Base-by-base conservation (phyloP, 2,888 invertebrate species). In the Hecatera dysodea region DNA sequence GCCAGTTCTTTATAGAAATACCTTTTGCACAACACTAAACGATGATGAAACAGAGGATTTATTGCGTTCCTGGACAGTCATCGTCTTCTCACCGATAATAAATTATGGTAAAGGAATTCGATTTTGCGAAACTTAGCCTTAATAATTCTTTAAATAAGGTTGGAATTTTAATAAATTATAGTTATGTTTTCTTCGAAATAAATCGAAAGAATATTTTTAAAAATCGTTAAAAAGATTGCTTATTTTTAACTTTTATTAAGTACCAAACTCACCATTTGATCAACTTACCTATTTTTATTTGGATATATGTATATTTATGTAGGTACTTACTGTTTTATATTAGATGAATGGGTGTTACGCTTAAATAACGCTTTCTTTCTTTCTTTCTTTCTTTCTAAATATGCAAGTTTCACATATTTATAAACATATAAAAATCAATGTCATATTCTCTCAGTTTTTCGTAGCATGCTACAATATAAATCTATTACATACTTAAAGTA, bases 1-100 rank as follows among this genome's bases (percentile, higher is more conserved):
- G 39, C 55, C 2, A 46, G 71, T 81, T 79, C 66, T 29, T 79
- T 71, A 63, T 59, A 39, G 50, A 70, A 65, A 77, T 60, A 44
- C 42, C 36, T 60, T n/a, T 48, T 29, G 27, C 42, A 61, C 63
- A 52, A 70, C 46, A 27, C 70, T 63, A 36, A 63, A 63, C 65
- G 81, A 78, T 81, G 42, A n/a, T 60, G 66, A 76, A 78, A 81
- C 81, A 4, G 2, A 63, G 7, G 62, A 76, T 78, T 76, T 81
- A 78, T 75, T 53, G 39, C 46, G 7, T 69, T 29, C 56, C n/a
- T 29, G 12, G 12, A 27, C 29, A 8, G 1, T 24, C 12, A 15
- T 19, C 12, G 44, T 27, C 11, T 59, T 63, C 66, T 29, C 24
- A 79, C 44, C 22, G 22, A 19, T 44, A 33, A 7, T n/a, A n/a